Base-by-base conservation (phyloP, 2,113 vertebrate genomes). In the Malaclemys terrapin region DNA sequence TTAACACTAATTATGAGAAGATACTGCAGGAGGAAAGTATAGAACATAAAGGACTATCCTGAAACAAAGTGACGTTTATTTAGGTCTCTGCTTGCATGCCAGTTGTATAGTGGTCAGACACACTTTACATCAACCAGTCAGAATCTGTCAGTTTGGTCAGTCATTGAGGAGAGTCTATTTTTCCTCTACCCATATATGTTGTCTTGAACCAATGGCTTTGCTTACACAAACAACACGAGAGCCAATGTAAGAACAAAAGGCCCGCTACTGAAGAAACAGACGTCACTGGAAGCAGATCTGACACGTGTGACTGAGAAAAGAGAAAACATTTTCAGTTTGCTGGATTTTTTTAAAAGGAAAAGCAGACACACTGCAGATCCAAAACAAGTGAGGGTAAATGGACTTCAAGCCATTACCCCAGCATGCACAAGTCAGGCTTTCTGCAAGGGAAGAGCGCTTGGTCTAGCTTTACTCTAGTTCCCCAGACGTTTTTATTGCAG, bases 151-250 rank as follows among this genome's bases (percentile, higher is more conserved):
- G 27, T 78, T 89, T 45, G 49, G 35, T 82, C 84, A 76, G 76
- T 38, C 8, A 16, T 10, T 62, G 81, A 81, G 35, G n/a, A 56
- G 17, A 54, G 49, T 56, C 35, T 22, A 10, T 56, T 81, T 0
- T 0, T 47, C 72, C 87, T 53, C 84, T 93, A 38, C 27, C 1
- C 17, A 80, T 72, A 86, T 47, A 93, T 27, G 62, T 3, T 56
- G 4, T 78, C 42, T 85, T 78, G 85, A 49, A 29, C 10, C 31
- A n/a, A 84, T 25, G 35, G 85, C 80, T 90, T 59, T 65, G 49
- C 89, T 96, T 95, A 90, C 16, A 81, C 76, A 94, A 83, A 82
- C 59, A 94, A 85, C 17, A 4, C 14, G 82, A 94, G 81, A 93
- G 76, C 29, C 80, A 90, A 92, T 82, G 59, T 50, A 89, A 89